These are phyloP conservation scores for Ceraclea dissimilis DNA, from an alignment of 2,888 invertebrate species.

Conservation along the genomic window DNA sequence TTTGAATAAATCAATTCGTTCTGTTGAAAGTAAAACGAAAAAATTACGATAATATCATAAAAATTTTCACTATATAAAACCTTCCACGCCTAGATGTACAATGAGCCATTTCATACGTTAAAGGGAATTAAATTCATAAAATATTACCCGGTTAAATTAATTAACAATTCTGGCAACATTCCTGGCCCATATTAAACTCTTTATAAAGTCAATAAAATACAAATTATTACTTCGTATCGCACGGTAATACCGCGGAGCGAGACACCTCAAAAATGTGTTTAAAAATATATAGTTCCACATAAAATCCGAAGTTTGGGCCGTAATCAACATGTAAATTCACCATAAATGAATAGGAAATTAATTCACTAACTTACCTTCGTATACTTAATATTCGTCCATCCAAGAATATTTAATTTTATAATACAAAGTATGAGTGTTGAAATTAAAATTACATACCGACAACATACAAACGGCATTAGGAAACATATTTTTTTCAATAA, in stretches of 20 bases:
- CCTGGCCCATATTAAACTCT: neutral
- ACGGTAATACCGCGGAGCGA: neutral
- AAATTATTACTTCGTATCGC: neutral
- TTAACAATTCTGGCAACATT: neutral
- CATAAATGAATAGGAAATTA: neutral
- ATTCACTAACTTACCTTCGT: neutral
- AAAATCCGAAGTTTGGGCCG: neutral
- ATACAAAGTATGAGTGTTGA: no score
- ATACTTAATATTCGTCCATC: neutral
- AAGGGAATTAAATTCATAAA: neutral
- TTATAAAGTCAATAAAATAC: conserved; percentile 1
- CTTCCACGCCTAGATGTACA: neutral
- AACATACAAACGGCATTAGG: no score
- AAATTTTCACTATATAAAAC: neutral
- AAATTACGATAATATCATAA: neutral
- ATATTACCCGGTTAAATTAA: neutral
- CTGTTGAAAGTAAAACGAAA: neutral
- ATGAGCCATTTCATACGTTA: neutral
- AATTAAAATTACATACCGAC: no score
- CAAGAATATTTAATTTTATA: no score
- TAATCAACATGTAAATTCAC: neutral
- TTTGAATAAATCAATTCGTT: no score
- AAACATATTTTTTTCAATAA: no score
- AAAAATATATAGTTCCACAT: no score
- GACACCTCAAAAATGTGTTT: no score